Conservation (phyloP, 2,888 invertebrate species). For the Drosophila macrospina region DNA sequence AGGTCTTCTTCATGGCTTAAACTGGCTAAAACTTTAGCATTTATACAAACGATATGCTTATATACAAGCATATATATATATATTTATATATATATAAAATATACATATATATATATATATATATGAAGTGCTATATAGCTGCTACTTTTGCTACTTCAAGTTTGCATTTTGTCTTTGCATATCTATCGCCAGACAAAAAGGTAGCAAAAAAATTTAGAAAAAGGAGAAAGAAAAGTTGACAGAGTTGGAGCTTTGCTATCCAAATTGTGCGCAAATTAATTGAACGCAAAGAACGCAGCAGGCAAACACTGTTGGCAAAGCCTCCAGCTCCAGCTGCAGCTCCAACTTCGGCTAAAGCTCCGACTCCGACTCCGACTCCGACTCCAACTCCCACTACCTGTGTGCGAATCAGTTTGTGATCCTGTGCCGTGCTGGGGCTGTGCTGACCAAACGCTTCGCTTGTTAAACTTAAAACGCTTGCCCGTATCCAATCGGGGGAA, state of each 20-base stretch:
- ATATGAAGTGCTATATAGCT: constrained; percentile 12
- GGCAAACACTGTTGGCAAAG: constrained; percentile 59
- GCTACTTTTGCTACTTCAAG: constrained; percentile 79
- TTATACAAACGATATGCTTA: constrained; percentile 33
- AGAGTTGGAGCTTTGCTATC: constrained; percentile 60
- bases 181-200: constrained; percentile 37
- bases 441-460: constrained; percentile 71
- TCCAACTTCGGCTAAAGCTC: neutral
- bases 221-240: constrained; percentile 54
- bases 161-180: constrained; percentile 78
- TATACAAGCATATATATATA: constrained; percentile 11
- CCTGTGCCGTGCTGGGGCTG: constrained; percentile 12
- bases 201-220: constrained; percentile 11
- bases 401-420: constrained; percentile 16
- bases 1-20: constrained; percentile 16
- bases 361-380: neutral
- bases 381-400: constrained; percentile 13
- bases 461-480: constrained; percentile 78
- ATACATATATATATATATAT: constrained; percentile 9
- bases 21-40: constrained; percentile 62
- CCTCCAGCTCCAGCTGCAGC: neutral
- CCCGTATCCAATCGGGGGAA: constrained; percentile 48
- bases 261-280: constrained; percentile 81
- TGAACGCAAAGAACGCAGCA: constrained; percentile 80
- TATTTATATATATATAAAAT: neutral